phyloP scores from a whole-genome alignment of 2,888 invertebrate species.

The Invenusta paracnida region DNA sequence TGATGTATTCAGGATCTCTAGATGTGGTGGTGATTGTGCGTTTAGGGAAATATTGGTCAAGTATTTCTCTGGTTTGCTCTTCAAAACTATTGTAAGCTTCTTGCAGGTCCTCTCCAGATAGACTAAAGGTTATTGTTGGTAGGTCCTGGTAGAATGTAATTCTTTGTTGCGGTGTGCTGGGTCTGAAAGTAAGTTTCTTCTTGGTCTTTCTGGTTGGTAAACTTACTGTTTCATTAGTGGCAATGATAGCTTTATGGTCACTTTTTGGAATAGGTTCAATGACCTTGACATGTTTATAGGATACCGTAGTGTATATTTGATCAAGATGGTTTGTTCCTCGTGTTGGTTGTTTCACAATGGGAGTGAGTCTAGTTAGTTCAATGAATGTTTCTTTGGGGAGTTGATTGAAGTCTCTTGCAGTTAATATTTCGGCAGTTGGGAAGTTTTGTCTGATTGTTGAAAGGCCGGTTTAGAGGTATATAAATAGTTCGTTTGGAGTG shows the following conservation, averaged over 20 bases:
- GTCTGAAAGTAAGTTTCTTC: neutral
- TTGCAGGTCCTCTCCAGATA: neutral
- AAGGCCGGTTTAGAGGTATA: neutral
- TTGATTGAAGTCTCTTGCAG: slow-evolving; percentile 17
- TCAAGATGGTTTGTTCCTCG: neutral
- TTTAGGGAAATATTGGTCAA: neutral
- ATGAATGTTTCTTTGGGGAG: slow-evolving; percentile 4
- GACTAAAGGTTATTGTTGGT: neutral
- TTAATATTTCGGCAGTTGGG: neutral
- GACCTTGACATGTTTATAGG: neutral
- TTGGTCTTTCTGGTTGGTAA: neutral
- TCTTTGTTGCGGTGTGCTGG: neutral
- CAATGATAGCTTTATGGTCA: neutral
- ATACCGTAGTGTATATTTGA: slow-evolving; percentile 21
- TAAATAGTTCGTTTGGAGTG: neutral
- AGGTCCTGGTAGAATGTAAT: neutral
- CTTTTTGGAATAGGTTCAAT: neutral
- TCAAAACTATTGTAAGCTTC: neutral
- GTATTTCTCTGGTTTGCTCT: neutral
- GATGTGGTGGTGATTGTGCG: neutral
- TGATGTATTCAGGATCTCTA: neutral
- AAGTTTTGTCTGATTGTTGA: slow-evolving; percentile 8
- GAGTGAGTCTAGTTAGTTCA: slow-evolving; percentile 1
- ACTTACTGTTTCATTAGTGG: neutral
- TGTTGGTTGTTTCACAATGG: slow-evolving; percentile 23